A percentile compares a stretch with the other conserved stretches of the same genome.
Conservation (phyloP, 2,888 invertebrate species). For the Tineola bisselliella region DNA sequence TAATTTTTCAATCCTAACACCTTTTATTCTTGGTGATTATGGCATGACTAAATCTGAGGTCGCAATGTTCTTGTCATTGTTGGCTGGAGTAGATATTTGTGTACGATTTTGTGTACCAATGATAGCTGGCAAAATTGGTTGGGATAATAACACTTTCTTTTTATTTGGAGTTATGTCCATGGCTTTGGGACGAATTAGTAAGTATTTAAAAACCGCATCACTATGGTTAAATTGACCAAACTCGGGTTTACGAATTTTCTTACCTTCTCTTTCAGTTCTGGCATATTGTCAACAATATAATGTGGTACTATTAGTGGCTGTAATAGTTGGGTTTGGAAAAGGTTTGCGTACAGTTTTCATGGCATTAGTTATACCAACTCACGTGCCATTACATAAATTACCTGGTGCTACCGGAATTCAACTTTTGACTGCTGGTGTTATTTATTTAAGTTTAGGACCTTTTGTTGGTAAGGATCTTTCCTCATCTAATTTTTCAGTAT, state of each 20-base stretch:
- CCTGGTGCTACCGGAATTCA: constrained; percentile 78
- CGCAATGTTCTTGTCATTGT: constrained; percentile 74
- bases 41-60: constrained; percentile 69
- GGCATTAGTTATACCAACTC: constrained; percentile 76
- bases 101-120: constrained; percentile 75
- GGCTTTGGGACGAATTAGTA: constrained; percentile 73
- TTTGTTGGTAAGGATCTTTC: constrained; percentile 64
- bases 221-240: too few relatives aligned
- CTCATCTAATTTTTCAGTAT: neutral
- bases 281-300: constrained; percentile 69
- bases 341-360: constrained; percentile 78
- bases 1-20: constrained; percentile 78
- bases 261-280: constrained; percentile 61
- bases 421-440: constrained; percentile 72
- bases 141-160: constrained; percentile 77
- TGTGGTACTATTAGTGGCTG: constrained; percentile 67
- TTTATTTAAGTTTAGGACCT: constrained; percentile 71
- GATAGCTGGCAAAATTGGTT: constrained; percentile 73
- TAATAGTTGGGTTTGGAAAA: constrained; percentile 76
- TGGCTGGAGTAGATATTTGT: constrained; percentile 72
- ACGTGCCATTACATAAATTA: constrained; percentile 74
- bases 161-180: constrained; percentile 74
- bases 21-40: constrained; percentile 77
- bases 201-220: constrained; percentile 31
- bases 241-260: too few relatives aligned